Base-by-base conservation (phyloP, 2,113 vertebrate species). In the Paratilapia polleni region DNA sequence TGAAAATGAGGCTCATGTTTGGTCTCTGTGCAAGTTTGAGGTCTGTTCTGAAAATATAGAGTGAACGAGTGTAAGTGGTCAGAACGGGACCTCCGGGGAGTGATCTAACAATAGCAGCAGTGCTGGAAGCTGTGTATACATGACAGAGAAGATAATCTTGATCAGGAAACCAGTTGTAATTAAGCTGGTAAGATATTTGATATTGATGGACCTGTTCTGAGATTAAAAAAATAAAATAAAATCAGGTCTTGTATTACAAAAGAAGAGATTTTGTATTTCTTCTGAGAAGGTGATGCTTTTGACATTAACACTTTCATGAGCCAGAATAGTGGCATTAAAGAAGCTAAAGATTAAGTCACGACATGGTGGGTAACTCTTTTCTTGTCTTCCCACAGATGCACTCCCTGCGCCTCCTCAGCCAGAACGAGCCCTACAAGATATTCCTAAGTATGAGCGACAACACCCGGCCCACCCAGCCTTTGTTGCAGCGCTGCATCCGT, bases 401-500 rank as follows among this genome's bases (percentile, higher is more conserved):
- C 94, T 99, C 98, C 57, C 96, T 99, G 93, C 96, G 98, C 82
- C 96, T 99, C 78, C 97, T 99, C 94, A 99, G 98, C 95, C 98
- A 98, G 95, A 99, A 99, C 83, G 97, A 98, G 91, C 97, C 97
- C 68, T 98, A 97, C 82, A 97, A 99, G 96, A 99, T 99, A 95
- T 99, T 99, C 93, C 95, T 98, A 92, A 99, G 98, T 93, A 98
- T 99, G 97, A 98, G 97, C 2, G 98, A 99, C 96, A 99, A 99
- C 94, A 97, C 97, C 86, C 96, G 98, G 90, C 98, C 98, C 4
- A 93, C 96, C 28, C 98, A 99, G 92, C 95, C 96, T 19, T 96
- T 99, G 92, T 96, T 98, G 92, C 98, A 98, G 93, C 98, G 98
- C 92, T 99, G 98, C 91, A 98, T 99, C 92, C 96, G 97, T 63